Evolutionary conservation across 2,113 vertebrate genomes (phyloP).

Genomic region (Rhinogobius similis): DNA sequence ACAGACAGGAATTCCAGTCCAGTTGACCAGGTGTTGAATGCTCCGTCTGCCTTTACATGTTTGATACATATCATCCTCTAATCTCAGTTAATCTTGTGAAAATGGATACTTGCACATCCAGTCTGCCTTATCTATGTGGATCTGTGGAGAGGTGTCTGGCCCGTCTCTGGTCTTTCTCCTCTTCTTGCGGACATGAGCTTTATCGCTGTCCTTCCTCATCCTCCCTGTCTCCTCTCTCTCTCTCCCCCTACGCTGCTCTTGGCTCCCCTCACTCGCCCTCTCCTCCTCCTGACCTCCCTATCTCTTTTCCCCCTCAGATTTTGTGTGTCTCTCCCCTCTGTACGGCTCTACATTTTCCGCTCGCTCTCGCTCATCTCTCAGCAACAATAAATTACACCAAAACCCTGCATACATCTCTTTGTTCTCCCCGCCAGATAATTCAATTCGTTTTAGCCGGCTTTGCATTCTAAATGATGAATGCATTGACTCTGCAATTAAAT

Average conservation of each 20-base stretch:
- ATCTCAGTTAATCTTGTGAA: constrained; percentile 47
- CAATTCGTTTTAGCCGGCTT: constrained; percentile 81
- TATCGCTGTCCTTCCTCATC: constrained; percentile 32
- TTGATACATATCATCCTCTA: constrained; percentile 46
- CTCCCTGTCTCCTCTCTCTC: constrained; percentile 33
- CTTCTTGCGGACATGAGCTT: constrained; percentile 48
- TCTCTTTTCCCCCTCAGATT: constrained; percentile 46
- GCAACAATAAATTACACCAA: constrained; percentile 80
- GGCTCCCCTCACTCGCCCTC: constrained; percentile 19
- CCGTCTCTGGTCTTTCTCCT: constrained; percentile 68
- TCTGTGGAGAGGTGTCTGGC: constrained; percentile 73
- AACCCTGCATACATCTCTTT: constrained; percentile 82
- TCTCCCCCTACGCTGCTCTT: constrained; percentile 3
- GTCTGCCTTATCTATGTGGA: constrained; percentile 64
- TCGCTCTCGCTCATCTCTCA: constrained; percentile 35
- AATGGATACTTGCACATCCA: constrained; percentile 44
- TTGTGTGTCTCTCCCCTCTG: constrained; percentile 40
- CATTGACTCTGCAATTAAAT: constrained; percentile 79
- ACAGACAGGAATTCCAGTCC: constrained; percentile 29
- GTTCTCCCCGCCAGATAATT: constrained; percentile 80
- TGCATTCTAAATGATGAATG: constrained; percentile 81
- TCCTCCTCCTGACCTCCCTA: constrained; percentile 48
- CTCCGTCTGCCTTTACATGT: constrained; percentile 51
- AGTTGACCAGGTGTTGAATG: constrained; percentile 44
- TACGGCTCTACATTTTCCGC: constrained; percentile 59